These are phyloP conservation scores for Amorpha juglandis DNA, from an alignment of 2,888 invertebrate genomes.

Conservation along the genomic window DNA sequence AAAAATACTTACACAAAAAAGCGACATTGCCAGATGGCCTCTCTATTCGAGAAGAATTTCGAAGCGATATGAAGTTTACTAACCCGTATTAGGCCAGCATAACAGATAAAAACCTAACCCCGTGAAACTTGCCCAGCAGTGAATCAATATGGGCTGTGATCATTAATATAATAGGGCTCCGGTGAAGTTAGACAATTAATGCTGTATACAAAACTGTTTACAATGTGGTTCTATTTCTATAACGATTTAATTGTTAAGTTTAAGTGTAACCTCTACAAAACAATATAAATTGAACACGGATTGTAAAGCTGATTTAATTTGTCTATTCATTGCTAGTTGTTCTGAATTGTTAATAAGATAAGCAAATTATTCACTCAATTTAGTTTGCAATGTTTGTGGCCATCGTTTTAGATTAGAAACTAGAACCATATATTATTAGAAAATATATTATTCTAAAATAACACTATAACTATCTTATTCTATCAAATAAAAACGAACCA, in stretches of 20 bases:
- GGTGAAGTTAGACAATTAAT: too few relatives aligned
- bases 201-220: background rate
- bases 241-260: background rate
- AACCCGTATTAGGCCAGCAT: too few relatives aligned
- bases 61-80: too few relatives aligned
- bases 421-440: background rate
- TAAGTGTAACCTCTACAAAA: background rate
- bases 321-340: background rate
- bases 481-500: background rate
- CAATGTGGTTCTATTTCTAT: background rate
- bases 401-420: background rate
- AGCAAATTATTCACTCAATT: background rate
- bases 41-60: too few relatives aligned
- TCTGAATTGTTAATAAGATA: background rate
- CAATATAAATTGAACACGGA: background rate
- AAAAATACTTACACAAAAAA: too few relatives aligned
- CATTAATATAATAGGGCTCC: too few relatives aligned
- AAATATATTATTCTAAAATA: background rate
- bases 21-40: too few relatives aligned
- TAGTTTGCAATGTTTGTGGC: conserved; percentile 3
- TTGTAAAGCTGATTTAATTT: background rate
- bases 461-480: background rate
- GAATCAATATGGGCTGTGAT: too few relatives aligned
- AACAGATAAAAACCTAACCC: too few relatives aligned
- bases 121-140: too few relatives aligned